phyloP scores from a whole-genome alignment of 2,797 vertebrate genomes.

The Cyclopterus lumpus region DNA sequence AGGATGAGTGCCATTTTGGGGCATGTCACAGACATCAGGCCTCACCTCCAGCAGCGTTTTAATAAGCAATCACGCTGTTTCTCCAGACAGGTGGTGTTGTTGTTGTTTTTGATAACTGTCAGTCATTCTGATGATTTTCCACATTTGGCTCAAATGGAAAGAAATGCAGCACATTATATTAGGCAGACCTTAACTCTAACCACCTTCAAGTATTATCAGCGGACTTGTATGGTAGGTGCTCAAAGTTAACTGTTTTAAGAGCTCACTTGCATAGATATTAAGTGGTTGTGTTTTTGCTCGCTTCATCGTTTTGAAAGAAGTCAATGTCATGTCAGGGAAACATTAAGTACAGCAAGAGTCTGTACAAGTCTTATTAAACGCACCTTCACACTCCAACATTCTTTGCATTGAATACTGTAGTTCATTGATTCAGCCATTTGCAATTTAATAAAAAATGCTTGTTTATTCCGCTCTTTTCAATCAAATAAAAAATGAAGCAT shows the following conservation, averaged over 20 bases:
- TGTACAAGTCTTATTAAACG: conserved; percentile 20
- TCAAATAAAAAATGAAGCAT: background rate
- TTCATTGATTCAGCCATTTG: conserved; percentile 17
- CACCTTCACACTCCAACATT: conserved; percentile 21
- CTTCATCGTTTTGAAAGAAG: background rate
- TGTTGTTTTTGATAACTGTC: conserved; percentile 79
- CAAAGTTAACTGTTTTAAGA: background rate
- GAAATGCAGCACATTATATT: background rate
- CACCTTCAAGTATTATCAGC: background rate
- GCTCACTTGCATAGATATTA: background rate
- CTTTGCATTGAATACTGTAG: conserved; percentile 12
- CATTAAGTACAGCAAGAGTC: background rate
- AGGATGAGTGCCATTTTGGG: conserved; percentile 67
- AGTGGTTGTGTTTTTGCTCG: background rate
- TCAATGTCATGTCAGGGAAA: background rate
- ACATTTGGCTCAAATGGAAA: conserved; percentile 29
- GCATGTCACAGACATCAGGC: conserved; percentile 70
- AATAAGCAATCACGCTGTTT: conserved; percentile 64
- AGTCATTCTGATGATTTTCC: conserved; percentile 71
- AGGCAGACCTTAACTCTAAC: background rate
- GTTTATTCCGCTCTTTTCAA: conserved; percentile 13
- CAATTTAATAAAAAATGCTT: conserved; percentile 30
- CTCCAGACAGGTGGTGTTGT: conserved; percentile 57
- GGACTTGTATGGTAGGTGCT: background rate
- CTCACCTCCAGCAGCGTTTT: conserved; percentile 68